These are phyloP conservation scores for Protula sp. DNA, from an alignment of 2,888 invertebrate genomes.

Conservation along the genomic window DNA sequence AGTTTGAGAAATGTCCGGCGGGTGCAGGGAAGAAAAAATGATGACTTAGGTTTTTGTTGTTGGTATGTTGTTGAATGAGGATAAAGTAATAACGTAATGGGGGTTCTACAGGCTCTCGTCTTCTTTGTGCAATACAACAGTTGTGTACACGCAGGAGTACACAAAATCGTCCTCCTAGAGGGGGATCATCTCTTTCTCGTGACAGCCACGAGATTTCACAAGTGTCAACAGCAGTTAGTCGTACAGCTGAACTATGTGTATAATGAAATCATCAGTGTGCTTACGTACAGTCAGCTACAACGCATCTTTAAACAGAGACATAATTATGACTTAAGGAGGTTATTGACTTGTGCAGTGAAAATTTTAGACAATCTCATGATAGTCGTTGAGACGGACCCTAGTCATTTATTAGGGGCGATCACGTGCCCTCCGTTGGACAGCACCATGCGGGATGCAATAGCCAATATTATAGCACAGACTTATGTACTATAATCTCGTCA, in stretches of 20 bases:
- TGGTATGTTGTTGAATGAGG: constrained; percentile 71
- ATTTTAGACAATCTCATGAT: constrained; percentile 83
- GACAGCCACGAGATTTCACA: constrained; percentile 69
- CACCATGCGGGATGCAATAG: constrained; percentile 75
- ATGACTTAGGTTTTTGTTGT: too few species aligned
- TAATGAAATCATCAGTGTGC: constrained; percentile 77
- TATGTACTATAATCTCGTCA: too few species aligned
- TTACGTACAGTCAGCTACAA: constrained; percentile 78
- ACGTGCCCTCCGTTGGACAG: constrained; percentile 75
- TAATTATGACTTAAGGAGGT: constrained; percentile 84
- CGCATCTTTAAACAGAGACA: constrained; percentile 84
- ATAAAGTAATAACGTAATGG: constrained; percentile 90
- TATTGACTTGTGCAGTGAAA: constrained; percentile 87
- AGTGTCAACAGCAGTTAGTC: constrained; percentile 77
- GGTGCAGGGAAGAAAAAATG: too few species aligned
- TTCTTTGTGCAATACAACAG: constrained; percentile 54
- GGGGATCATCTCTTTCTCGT: constrained; percentile 82
- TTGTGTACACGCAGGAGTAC: constrained; percentile 68
- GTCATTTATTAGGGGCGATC: constrained; percentile 68
- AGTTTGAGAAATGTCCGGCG: too few species aligned
- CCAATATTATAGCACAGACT: constrained; percentile 73
- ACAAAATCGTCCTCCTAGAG: constrained; percentile 83
- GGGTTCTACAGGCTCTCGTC: constrained; percentile 72
- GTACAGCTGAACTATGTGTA: constrained; percentile 66
- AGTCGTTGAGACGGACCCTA: constrained; percentile 74